Evolutionary conservation across 2,113 vertebrate genomes (phyloP).

Genomic region (Lepisosteus osseus): DNA sequence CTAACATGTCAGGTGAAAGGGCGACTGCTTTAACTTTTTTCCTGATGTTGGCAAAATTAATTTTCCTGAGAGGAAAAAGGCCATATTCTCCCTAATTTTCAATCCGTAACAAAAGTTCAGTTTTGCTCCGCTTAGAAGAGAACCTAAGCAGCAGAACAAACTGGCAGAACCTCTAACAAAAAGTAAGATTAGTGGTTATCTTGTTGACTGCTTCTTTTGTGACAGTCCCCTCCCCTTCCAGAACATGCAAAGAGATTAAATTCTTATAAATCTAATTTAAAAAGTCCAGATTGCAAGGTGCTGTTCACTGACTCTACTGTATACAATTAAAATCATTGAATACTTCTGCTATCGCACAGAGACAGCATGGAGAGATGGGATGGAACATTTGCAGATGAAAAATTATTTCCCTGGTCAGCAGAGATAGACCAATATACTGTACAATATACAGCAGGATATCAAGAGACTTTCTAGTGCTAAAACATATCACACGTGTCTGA

Average conservation of each 20-base stretch:
- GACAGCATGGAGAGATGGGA: slow-evolving; percentile 18
- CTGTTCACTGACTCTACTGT: slow-evolving; percentile 59
- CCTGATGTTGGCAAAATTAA: not conserved
- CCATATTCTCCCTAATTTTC: not conserved
- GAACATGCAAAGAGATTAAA: slow-evolving; percentile 64
- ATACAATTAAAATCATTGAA: slow-evolving; percentile 51
- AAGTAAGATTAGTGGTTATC: slow-evolving; percentile 56
- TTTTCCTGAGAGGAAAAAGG: not conserved
- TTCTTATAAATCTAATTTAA: slow-evolving; percentile 65
- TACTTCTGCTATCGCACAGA: slow-evolving; percentile 48
- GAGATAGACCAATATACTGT: no score
- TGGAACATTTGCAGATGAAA: slow-evolving; percentile 7
- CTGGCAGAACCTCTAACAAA: slow-evolving; percentile 41
- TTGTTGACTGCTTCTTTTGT: slow-evolving; percentile 55
- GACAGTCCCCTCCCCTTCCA: slow-evolving; percentile 46
- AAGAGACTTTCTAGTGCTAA: no score
- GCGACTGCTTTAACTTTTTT: not conserved
- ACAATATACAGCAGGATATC: no score
- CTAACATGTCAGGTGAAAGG: not conserved
- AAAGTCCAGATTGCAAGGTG: slow-evolving; percentile 49
- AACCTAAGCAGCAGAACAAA: slow-evolving; percentile 33
- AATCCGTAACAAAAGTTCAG: not conserved
- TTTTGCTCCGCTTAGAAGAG: slow-evolving; percentile 8
- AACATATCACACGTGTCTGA: no score
- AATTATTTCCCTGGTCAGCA: not conserved